Base-by-base conservation (phyloP, 2,888 invertebrate genomes). In the Pinctada fucata region DNA sequence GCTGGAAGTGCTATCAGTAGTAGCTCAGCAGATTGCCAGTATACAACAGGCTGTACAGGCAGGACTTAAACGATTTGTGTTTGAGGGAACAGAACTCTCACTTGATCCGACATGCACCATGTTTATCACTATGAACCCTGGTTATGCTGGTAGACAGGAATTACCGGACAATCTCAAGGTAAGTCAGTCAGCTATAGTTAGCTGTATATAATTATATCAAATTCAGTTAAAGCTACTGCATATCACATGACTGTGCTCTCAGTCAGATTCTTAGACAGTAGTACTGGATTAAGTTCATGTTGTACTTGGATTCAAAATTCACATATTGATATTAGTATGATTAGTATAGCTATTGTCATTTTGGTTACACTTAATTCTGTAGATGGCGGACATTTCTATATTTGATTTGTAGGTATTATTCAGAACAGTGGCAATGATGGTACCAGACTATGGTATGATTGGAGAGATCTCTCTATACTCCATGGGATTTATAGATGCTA, bases 1-100 rank as follows among this genome's bases (percentile, higher is more conserved):
- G 91, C 93, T 97, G 90, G 97, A 97, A 92, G 97, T 97, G 78
- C 93, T 98, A 78, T 97, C 97, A 2, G 97, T 98, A 79, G 96
- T 98, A 51, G 97, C 97, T 47, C 98, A 98, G 93, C 98, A 98
- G 94, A 97, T 98, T 92, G 94, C 96, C 78, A 96, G 96, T 91
- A 97, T 98, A 91, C 97, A 97, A 94, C 95, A 96, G 89, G 97
- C 97, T 0, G 95, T 97, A 0, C 94, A 95, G 77, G 95, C 96
- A 78, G 94, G 95, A 82, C 94, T 96, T 88, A 96, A 96, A 90
- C 95, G 95, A 83, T 97, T 98, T 93, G 93, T 96, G 75, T 97
- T 93, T 89, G 93, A 93, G 83, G 93, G 92, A 45, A 92, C 93
- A 16, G 92, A 92, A 82, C 87, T 93, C 73, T 87, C 90, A 16